Conservation (phyloP, 2,888 invertebrate genomes). For the Drosophila recens region DNA sequence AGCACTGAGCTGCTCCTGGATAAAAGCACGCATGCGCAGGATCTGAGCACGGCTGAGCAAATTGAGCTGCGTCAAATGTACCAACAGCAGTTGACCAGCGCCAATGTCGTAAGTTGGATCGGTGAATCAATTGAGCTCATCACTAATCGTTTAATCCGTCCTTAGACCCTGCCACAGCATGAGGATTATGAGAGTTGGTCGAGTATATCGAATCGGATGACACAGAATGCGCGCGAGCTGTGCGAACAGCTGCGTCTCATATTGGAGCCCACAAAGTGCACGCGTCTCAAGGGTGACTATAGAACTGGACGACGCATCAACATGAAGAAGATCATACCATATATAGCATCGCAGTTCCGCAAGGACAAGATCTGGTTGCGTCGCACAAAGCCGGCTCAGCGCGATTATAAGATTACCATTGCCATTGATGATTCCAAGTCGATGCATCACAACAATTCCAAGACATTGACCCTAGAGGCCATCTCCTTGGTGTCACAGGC, state of each 20-base stretch:
- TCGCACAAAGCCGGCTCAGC: constrained; percentile 96
- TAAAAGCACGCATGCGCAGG: constrained; percentile 71
- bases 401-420: constrained; percentile 97
- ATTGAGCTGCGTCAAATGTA: constrained; percentile 82
- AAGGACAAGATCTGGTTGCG: constrained; percentile 99
- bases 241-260: constrained; percentile 97
- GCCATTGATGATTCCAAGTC: constrained; percentile 98
- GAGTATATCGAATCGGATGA: constrained; percentile 84
- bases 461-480: constrained; percentile 97
- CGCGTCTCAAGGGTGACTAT: constrained; percentile 97
- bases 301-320: constrained; percentile 98
- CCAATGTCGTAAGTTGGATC: constrained; percentile 69
- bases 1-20: constrained; percentile 82
- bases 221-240: constrained; percentile 91
- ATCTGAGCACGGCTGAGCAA: constrained; percentile 75
- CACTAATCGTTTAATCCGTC: not conserved
- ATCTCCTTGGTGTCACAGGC: constrained; percentile 96
- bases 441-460: constrained; percentile 95
- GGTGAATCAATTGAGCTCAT: not conserved
- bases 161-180: constrained; percentile 72
- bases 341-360: constrained; percentile 99
- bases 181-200: constrained; percentile 84
- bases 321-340: constrained; percentile 98
- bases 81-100: constrained; percentile 79
- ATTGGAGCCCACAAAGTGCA: constrained; percentile 97